These are phyloP conservation scores for Clupea harengus DNA, from an alignment of 2,113 vertebrate species.

Conservation along the genomic window DNA sequence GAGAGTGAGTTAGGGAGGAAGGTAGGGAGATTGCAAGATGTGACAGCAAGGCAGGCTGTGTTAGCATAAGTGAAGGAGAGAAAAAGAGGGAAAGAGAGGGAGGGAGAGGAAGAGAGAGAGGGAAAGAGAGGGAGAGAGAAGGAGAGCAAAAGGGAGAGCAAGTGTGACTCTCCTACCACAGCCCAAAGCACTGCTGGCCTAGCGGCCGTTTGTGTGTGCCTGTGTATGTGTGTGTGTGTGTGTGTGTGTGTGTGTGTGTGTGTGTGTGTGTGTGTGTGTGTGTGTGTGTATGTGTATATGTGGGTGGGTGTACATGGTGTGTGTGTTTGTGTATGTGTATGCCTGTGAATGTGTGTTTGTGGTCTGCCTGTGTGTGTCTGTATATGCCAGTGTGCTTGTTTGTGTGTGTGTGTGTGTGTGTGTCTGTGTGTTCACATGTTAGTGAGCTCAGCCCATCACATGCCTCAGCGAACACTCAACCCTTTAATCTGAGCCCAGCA, in stretches of 20 bases:
- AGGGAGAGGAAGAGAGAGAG: background rate
- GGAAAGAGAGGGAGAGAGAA: background rate
- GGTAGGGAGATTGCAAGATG: too few relatives aligned
- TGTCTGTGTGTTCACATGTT: constrained; percentile 56
- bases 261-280: background rate
- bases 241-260: background rate
- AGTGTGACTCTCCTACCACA: too few relatives aligned
- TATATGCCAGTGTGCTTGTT: constrained; percentile 34
- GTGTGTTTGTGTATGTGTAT: constrained; percentile 39
- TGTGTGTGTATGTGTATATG: background rate
- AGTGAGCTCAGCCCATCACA: constrained; percentile 64
- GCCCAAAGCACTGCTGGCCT: background rate
- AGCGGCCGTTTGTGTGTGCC: background rate
- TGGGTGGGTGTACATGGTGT: background rate
- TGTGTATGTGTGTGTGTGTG: constrained; percentile 13
- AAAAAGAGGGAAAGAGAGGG: background rate
- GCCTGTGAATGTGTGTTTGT: background rate
- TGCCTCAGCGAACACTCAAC: constrained; percentile 56
- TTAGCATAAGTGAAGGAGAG: too few relatives aligned
- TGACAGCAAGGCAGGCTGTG: too few relatives aligned
- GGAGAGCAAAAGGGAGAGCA: too few relatives aligned
- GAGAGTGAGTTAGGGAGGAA: too few relatives aligned
- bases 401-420: background rate
- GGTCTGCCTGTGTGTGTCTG: background rate
- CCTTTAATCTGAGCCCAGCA: constrained; percentile 60